Evolutionary conservation across 2,888 invertebrate genomes (phyloP).

Genomic region (Chydorus sphaericus): DNA sequence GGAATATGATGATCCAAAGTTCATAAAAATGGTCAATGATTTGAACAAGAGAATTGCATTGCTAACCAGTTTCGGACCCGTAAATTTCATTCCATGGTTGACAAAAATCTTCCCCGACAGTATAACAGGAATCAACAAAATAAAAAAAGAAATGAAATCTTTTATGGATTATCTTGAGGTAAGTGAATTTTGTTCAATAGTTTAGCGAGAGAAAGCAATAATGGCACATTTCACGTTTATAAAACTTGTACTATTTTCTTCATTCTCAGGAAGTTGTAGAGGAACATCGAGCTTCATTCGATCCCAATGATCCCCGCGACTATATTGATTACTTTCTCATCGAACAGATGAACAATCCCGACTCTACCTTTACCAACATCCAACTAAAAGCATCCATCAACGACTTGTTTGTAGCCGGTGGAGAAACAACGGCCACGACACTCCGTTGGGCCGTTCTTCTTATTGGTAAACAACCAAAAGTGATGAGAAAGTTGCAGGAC

Average conservation of each 20-base stretch:
- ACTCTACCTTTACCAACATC: too few relatives aligned
- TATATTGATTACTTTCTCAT: constrained; percentile 20
- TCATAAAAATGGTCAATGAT: not conserved
- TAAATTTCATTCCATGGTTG: not conserved
- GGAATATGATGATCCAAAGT: not conserved
- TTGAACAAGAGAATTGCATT: not conserved
- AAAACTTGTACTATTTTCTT: too few relatives aligned
- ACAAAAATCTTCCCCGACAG: not conserved
- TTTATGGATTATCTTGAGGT: not conserved
- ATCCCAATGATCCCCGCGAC: constrained; percentile 18
- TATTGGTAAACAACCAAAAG: too few relatives aligned
- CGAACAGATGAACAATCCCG: too few relatives aligned
- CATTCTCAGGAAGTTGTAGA: constrained; percentile 18
- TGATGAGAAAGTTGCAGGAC: too few relatives aligned
- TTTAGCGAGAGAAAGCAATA: too few relatives aligned
- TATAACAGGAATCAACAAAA: not conserved
- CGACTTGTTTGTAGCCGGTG: constrained; percentile 14
- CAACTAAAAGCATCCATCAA: too few relatives aligned
- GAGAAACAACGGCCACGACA: constrained; percentile 14
- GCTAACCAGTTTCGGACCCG: not conserved
- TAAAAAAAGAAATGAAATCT: not conserved
- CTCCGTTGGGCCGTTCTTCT: constrained; percentile 10
- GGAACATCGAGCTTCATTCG: constrained; percentile 17
- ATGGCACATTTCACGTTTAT: too few relatives aligned
- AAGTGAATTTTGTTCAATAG: too few relatives aligned